Conservation (phyloP, 2,113 vertebrate species). For the human region GRCh38 chr3:57230001-57230500, state of each 20-base stretch:
- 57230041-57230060: not conserved
- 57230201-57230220: not conserved
- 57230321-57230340: slow-evolving; percentile 23
- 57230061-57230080: slow-evolving; percentile 4
- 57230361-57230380: not conserved
- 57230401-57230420: not conserved
- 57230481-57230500: not conserved
- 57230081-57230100: slow-evolving; percentile 14
- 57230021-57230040: slow-evolving; percentile 12
- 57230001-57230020: not conserved
- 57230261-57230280: not conserved
- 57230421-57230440: slow-evolving; percentile 25
- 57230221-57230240: not conserved
- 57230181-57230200: not conserved
- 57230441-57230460: not conserved
- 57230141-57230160: not conserved
- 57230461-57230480: slow-evolving; percentile 33
- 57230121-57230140: not conserved
- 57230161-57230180: not conserved
- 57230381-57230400: not conserved
- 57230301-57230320: slow-evolving; percentile 22
- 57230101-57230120: slow-evolving; percentile 6
- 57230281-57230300: not conserved
- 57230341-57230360: slow-evolving; percentile 48
- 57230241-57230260: slow-evolving; percentile 1